phyloP scores from a whole-genome alignment of 2,888 invertebrate species.

The Habrosyne pyritoides region DNA sequence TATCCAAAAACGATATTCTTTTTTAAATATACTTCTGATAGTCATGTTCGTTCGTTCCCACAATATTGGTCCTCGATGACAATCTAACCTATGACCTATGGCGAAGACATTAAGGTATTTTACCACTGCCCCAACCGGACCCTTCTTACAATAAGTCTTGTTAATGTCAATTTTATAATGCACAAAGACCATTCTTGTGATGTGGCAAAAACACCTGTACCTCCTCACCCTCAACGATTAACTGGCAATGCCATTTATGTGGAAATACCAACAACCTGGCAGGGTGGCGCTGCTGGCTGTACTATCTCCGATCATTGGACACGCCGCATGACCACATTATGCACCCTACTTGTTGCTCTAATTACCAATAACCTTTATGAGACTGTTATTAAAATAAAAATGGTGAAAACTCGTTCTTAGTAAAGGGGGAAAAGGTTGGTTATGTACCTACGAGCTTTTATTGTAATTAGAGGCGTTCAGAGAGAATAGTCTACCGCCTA shows the following conservation, averaged over 20 bases:
- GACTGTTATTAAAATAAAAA: slow-evolving; percentile 26
- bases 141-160: neutral
- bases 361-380: slow-evolving; percentile 53
- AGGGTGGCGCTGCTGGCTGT: slow-evolving; percentile 14
- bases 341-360: slow-evolving; percentile 51
- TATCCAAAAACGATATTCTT: too few species aligned
- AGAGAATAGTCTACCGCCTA: too few species aligned
- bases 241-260: slow-evolving; percentile 29
- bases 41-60: too few species aligned
- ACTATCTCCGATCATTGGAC: slow-evolving; percentile 27
- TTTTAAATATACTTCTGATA: too few species aligned
- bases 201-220: neutral
- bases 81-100: too few species aligned
- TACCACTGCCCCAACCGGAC: neutral
- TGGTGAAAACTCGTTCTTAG: slow-evolving; percentile 13
- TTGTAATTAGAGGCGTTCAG: neutral
- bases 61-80: too few species aligned
- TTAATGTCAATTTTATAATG: neutral
- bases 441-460: neutral
- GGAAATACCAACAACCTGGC: slow-evolving; percentile 51
- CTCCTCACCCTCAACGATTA: neutral
- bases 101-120: too few species aligned
- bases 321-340: slow-evolving; percentile 52
- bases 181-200: neutral
- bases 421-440: slow-evolving; percentile 1